Evolutionary conservation across 64 coral and sea anemone genomes (phyloP).

Genomic region (Stylophora pistillata): DNA sequence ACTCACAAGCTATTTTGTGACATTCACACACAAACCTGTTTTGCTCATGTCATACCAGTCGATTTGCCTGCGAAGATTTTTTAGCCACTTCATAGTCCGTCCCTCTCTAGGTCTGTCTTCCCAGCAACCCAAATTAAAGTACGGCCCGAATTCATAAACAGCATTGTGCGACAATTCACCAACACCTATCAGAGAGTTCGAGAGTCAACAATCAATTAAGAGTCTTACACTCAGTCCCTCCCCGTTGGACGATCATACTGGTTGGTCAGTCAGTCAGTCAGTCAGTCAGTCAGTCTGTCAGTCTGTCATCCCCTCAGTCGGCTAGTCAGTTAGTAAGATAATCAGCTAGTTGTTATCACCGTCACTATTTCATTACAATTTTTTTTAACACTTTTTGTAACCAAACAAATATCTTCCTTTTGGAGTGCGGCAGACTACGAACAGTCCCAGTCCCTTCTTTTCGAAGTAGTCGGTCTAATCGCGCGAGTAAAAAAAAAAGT

Average conservation of each 20-base stretch:
- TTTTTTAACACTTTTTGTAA: no score
- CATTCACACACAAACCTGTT: constrained; percentile 40
- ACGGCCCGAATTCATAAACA: constrained; percentile 72
- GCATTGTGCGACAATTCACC: constrained; percentile 67
- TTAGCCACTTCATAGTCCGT: constrained; percentile 67
- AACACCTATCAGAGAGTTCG: constrained; percentile 29
- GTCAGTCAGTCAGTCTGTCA: no score
- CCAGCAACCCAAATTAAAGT: constrained; percentile 86
- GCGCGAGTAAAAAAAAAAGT: no score
- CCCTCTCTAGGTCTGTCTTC: constrained; percentile 4
- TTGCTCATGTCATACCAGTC: constrained; percentile 77
- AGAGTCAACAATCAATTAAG: background rate
- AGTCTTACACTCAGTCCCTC: no score
- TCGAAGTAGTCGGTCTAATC: no score
- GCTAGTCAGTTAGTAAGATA: background rate
- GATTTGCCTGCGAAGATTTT: constrained; percentile 48
- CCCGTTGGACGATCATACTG: no score
- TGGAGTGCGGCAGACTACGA: no score
- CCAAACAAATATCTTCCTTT: no score
- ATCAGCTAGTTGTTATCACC: background rate
- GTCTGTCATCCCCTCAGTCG: no score
- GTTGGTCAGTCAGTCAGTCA: no score
- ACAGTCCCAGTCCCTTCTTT: no score
- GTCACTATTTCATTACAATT: no score
- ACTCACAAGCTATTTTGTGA: background rate